Evolutionary conservation across 2,113 vertebrate genomes (phyloP), one percentile per base, ranked within the genome.

Genomic region (Thinocorus orbignyianus): DNA sequence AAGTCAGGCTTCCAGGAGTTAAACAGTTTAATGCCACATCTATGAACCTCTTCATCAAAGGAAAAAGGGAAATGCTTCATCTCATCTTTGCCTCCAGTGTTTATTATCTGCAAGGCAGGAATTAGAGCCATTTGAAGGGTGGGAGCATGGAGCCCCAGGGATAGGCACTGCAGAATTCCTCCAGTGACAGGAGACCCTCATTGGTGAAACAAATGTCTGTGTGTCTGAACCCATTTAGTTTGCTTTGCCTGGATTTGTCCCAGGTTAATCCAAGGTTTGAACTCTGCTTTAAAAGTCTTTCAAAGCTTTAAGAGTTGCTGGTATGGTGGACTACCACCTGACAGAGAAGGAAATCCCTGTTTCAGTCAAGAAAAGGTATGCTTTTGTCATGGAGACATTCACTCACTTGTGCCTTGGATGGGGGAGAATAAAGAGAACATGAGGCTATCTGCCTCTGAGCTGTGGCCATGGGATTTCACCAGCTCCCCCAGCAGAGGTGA

Each of bases 401-500:
- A 61, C 24, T 37, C n/a, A 26, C 66, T 58, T 48, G 30, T 68
- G 60, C 23, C 46, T 84, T 65, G 20, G 30, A 92, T 68, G 8
- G 20, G 8, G 7, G 46, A 61, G 46, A 76, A 23, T 42, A 55
- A 65, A 68, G 33, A 51, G 54, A 66, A 58, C 11, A 13, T 5
- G 37, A 52, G 51, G 33, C 44, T 72, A 31, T 35, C 49, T 86
- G 79, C 48, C 57, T 72, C 71, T 55, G 57, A 71, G 51, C 65
- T 66, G 64, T 1, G 1, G 64, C 54, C 81, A 58, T 0, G 0
- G 49, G 46, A 46, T 57, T 37, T 58, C n/a, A 58, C 41, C 71
- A 61, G 58, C 1, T 4, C 0, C 0, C 28, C 25, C 8, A 25
- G 66, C 2, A 1, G 41, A 52, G 74, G 30, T 23, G 57, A 70